Conservation (phyloP, 2,113 vertebrate species). For the Heteronetta atricapilla region DNA sequence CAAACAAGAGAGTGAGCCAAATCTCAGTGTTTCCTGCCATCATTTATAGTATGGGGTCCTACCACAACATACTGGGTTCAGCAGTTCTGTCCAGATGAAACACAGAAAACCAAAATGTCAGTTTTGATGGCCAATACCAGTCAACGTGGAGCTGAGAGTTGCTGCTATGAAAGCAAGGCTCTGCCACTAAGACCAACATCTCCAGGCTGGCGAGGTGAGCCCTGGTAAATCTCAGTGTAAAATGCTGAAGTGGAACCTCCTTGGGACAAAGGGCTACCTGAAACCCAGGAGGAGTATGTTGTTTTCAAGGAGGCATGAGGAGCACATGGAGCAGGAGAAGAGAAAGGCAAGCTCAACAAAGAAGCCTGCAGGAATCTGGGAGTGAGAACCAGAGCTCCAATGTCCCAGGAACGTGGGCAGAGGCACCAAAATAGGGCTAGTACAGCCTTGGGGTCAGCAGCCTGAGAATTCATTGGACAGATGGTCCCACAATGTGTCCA, state of each 20-base stretch:
- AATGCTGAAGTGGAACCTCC: not conserved
- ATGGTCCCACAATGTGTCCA: not conserved
- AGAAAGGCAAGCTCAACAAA: not conserved
- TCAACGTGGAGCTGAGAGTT: not conserved
- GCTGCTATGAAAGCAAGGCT: not conserved
- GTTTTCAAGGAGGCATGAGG: not conserved
- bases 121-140: not conserved
- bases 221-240: not conserved
- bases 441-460: accelerated
- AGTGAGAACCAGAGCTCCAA: accelerated
- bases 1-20: not conserved
- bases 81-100: not conserved
- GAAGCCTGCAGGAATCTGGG: not conserved
- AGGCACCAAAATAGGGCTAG: not conserved
- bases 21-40: not conserved
- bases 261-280: not conserved
- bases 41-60: not conserved
- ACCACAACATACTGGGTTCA: not conserved
- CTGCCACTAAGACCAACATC: not conserved
- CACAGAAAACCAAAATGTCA: not conserved
- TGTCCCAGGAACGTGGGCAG: not conserved
- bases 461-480: not conserved
- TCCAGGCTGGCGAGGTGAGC: not conserved
- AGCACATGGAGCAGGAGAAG: not conserved
- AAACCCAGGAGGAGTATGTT: not conserved